Conservation (phyloP, 2,888 invertebrate genomes). For the Chloroclysta siterata region DNA sequence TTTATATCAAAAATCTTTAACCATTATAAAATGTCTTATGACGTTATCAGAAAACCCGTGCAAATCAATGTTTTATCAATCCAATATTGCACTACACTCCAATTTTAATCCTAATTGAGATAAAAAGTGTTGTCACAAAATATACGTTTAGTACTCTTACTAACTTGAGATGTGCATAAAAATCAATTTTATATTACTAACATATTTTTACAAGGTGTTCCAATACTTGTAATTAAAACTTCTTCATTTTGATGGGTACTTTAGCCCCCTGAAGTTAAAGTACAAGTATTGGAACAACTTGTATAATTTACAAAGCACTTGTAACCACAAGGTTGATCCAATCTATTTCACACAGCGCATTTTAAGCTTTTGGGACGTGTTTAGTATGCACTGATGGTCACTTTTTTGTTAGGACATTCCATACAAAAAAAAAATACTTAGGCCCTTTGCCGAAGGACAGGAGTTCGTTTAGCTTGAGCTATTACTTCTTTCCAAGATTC, state of each 20-base stretch:
- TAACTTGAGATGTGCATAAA: conserved; percentile 3
- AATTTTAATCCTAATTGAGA: conserved; percentile 12
- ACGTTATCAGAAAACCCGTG: background rate
- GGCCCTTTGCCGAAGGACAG: too few species aligned
- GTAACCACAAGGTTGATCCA: background rate
- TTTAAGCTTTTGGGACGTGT: background rate
- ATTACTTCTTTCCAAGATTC: too few species aligned
- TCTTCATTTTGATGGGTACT: too few species aligned
- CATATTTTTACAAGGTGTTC: too few species aligned
- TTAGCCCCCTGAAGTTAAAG: too few species aligned
- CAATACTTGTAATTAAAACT: too few species aligned
- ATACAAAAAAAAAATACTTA: too few species aligned
- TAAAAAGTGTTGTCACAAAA: conserved; percentile 12
- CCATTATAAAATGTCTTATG: background rate
- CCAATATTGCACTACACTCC: background rate
- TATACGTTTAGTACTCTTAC: conserved; percentile 1
- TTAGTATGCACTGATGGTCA: too few species aligned
- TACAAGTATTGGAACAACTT: too few species aligned
- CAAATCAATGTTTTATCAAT: background rate
- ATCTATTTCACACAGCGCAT: background rate
- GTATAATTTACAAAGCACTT: conserved; percentile 12
- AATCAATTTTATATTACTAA: conserved; percentile 5
- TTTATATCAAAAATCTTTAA: background rate
- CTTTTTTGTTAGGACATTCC: too few species aligned
- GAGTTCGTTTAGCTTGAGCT: too few species aligned